Conservation (phyloP, 2,888 invertebrate genomes). For the Masnerella sp. region DNA sequence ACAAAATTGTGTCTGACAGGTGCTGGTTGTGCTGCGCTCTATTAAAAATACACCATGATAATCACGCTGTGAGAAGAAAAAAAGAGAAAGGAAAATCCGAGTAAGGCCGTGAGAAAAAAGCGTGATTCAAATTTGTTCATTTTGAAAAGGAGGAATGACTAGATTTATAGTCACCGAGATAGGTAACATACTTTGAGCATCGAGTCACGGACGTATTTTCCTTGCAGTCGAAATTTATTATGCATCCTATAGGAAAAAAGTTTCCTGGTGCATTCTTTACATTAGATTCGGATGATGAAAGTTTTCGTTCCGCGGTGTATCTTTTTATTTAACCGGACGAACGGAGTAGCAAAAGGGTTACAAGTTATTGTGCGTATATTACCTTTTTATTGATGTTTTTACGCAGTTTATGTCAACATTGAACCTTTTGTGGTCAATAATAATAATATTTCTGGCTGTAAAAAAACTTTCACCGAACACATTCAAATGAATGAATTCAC, state of each 20-base stretch:
- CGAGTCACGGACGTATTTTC: slow-evolving; percentile 27
- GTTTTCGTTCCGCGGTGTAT: not conserved
- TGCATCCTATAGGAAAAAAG: slow-evolving; percentile 1
- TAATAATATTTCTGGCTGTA: no score
- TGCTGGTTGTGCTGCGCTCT: slow-evolving; percentile 40
- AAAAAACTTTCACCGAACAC: no score
- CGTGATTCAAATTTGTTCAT: slow-evolving; percentile 45
- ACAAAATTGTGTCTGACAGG: slow-evolving; percentile 25
- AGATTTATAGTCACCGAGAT: slow-evolving; percentile 40
- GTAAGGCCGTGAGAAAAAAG: slow-evolving; percentile 44
- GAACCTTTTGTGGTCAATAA: no score
- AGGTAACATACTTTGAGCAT: slow-evolving; percentile 17
- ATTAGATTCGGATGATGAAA: slow-evolving; percentile 27
- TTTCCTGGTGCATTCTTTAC: slow-evolving; percentile 18
- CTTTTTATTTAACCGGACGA: no score
- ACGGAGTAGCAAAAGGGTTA: no score
- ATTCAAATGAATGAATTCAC: no score
- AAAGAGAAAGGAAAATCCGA: slow-evolving; percentile 44
- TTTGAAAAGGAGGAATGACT: slow-evolving; percentile 36
- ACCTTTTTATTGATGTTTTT: no score
- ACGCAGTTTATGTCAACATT: no score
- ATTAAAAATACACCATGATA: slow-evolving; percentile 25
- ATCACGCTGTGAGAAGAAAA: slow-evolving; percentile 40
- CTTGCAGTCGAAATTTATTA: slow-evolving; percentile 41
- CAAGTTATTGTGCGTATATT: no score